Percentiles rank a stretch among this genome's conserved stretches.
phyloP scores from a whole-genome alignment of 2,888 invertebrate species.

The Morpho deidamia region DNA sequence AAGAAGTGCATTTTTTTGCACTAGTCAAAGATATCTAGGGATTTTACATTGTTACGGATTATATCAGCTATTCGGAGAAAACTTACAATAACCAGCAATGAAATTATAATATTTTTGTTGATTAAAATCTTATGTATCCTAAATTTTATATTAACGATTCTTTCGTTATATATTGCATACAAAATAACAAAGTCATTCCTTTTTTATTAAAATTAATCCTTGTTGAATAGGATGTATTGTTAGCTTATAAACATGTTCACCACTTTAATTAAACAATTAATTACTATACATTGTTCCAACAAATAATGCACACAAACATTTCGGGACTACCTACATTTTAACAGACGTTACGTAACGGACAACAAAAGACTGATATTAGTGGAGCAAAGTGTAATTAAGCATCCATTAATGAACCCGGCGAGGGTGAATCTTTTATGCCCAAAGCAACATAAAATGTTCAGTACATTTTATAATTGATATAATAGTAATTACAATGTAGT shows the following conservation, averaged over 20 bases:
- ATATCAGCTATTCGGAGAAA: too few species aligned
- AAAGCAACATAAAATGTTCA: conserved; percentile 22
- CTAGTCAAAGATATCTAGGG: too few species aligned
- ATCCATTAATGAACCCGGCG: conserved; percentile 50
- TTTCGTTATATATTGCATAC: too few species aligned
- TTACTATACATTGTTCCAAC: conserved; percentile 4
- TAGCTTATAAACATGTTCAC: background rate
- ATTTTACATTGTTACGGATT: too few species aligned
- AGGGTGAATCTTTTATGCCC: conserved; percentile 28
- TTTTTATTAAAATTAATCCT: too few species aligned
- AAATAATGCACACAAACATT: conserved; percentile 2
- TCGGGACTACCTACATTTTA: conserved; percentile 6
- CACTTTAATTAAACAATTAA: conserved; percentile 11
- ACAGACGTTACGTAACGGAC: conserved; percentile 12
- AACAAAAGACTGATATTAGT: conserved; percentile 52
- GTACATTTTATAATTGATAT: conserved; percentile 3
- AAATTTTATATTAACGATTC: too few species aligned
- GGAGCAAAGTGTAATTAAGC: conserved; percentile 59
- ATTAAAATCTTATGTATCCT: too few species aligned
- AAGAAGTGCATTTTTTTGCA: too few species aligned
- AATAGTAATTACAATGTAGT: background rate
- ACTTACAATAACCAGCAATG: too few species aligned
- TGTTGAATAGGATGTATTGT: background rate
- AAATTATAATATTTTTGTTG: too few species aligned
- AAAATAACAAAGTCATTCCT: too few species aligned